A percentile compares a stretch with the other conserved stretches of the same genome.
These are phyloP conservation scores for Octomys mimax DNA, from an alignment of 2,797 vertebrate genomes.

Conservation along the genomic window DNA sequence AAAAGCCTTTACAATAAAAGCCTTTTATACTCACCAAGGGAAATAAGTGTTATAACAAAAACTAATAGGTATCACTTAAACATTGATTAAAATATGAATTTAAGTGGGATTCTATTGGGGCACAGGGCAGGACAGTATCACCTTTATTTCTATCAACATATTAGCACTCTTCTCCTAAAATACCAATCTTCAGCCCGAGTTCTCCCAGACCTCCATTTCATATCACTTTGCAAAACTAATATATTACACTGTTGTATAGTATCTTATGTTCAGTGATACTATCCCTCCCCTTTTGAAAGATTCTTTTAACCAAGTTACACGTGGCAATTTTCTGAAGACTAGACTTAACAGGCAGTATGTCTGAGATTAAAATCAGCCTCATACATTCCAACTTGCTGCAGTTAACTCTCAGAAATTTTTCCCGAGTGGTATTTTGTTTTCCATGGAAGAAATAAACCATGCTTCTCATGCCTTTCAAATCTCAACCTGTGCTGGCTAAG, in stretches of 20 bases:
- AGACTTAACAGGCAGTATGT: not conserved
- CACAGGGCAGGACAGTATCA: not conserved
- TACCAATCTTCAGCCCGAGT: constrained; percentile 1
- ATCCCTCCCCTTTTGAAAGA: not conserved
- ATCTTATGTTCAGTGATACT: constrained; percentile 3
- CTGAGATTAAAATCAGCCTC: constrained; percentile 39
- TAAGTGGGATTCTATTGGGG: not conserved
- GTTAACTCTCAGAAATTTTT: not conserved
- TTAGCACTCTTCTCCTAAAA: not conserved
- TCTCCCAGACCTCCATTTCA: not conserved
- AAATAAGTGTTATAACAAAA: constrained; percentile 35
- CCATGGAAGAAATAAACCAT: constrained; percentile 14
- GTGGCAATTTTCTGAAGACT: constrained; percentile 39
- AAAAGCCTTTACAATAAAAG: constrained; percentile 29
- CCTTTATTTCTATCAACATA: not conserved
- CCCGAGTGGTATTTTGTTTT: not conserved
- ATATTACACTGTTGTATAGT: not conserved
- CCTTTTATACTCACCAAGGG: constrained; percentile 6
- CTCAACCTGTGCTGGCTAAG: not conserved
- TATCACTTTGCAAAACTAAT: constrained; percentile 30
- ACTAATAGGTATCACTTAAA: constrained; percentile 19
- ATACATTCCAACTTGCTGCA: not conserved
- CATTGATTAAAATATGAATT: not conserved
- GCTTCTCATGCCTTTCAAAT: constrained; percentile 29
- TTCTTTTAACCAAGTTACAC: constrained; percentile 9